Conservation (phyloP, 2,888 invertebrate genomes). For the Meteorus colon region DNA sequence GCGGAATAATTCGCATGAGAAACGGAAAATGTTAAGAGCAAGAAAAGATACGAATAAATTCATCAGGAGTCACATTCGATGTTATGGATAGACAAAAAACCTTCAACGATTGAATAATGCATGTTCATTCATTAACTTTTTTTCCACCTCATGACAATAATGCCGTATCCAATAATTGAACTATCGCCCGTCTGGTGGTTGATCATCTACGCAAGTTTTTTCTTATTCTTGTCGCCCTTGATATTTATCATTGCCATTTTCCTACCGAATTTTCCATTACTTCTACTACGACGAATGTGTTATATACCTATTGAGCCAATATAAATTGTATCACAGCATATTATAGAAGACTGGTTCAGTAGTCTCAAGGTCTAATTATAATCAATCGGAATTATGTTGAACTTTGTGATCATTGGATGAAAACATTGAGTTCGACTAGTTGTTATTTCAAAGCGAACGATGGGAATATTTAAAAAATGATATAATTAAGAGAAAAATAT, state of each 20-base stretch:
- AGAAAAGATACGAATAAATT: neutral
- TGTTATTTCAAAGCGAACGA: neutral
- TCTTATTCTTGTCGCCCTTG: constrained; percentile 81
- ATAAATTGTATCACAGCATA: constrained; percentile 44
- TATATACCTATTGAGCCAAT: constrained; percentile 81
- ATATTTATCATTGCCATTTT: constrained; percentile 80
- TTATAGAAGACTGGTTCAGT: neutral
- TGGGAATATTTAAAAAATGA: neutral
- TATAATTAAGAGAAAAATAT: neutral
- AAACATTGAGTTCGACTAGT: neutral
- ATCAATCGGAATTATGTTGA: neutral
- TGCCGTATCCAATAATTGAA: constrained; percentile 63
- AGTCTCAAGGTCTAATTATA: neutral
- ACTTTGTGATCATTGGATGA: neutral
- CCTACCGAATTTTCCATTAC: constrained; percentile 81
- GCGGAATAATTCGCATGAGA: neutral
- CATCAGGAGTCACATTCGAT: neutral
- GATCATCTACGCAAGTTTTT: constrained; percentile 79
- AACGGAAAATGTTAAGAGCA: neutral
- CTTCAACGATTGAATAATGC: neutral
- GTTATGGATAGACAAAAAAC: neutral
- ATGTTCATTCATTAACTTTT: neutral
- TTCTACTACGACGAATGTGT: constrained; percentile 79
- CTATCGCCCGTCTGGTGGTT: constrained; percentile 77
- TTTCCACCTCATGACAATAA: constrained; percentile 34